Percentiles rank a stretch among this genome's conserved stretches.
Evolutionary conservation across 1,140 invertebrate genomes (phyloP).

Genomic region (Chironomus tepperi): DNA sequence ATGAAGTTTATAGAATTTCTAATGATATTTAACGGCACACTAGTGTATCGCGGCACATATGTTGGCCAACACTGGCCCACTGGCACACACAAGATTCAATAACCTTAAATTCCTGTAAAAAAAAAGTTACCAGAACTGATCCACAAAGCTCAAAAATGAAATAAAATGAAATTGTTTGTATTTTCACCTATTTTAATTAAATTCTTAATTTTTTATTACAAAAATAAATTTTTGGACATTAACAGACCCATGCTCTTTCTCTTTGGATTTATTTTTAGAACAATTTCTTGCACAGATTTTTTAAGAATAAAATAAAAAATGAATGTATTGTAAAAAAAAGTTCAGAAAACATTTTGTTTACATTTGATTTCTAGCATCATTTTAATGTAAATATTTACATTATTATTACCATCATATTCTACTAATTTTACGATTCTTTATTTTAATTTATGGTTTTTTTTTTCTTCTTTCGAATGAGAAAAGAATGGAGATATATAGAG

Average conservation of each 20-base stretch:
- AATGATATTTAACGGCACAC: no score
- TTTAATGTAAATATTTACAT: constrained; percentile 21
- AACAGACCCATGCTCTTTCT: background rate
- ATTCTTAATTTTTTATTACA: background rate
- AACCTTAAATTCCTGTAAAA: no score
- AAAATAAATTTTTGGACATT: background rate
- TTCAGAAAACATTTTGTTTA: constrained; percentile 15
- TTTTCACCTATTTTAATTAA: background rate
- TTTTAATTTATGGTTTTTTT: constrained; percentile 22
- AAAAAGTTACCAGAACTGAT: no score
- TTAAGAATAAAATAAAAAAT: constrained; percentile 21
- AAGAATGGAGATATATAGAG: background rate
- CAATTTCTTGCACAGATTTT: background rate
- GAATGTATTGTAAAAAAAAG: background rate
- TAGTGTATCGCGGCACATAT: no score
- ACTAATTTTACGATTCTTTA: constrained; percentile 22
- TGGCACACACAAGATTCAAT: no score
- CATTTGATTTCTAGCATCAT: constrained; percentile 21
- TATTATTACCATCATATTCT: constrained; percentile 19
- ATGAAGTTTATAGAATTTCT: no score
- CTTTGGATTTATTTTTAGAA: constrained; percentile 17
- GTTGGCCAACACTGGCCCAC: no score
- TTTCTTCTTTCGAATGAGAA: background rate
- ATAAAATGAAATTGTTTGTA: background rate
- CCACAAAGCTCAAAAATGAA: background rate